Evolutionary conservation across 2,888 invertebrate genomes (phyloP).

Genomic region (Scaptomyza cyrtandrae): DNA sequence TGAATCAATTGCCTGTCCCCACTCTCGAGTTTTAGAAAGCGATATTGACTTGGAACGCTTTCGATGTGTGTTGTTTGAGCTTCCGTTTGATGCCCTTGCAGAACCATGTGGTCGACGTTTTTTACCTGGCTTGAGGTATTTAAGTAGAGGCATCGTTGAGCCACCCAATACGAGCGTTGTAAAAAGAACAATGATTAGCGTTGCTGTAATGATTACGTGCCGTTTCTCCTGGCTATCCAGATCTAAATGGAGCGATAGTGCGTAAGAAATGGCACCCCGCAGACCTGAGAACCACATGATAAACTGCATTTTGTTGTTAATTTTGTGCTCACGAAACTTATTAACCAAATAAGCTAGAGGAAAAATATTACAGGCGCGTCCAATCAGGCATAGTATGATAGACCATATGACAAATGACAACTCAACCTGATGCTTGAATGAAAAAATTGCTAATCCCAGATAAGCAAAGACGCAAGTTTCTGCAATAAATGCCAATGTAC

Average conservation of each 20-base stretch:
- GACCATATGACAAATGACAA: slow-evolving; percentile 97
- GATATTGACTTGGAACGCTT: slow-evolving; percentile 93
- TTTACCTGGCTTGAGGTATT: slow-evolving; percentile 89
- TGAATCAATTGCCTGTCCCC: slow-evolving; percentile 97
- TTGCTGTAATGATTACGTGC: slow-evolving; percentile 98
- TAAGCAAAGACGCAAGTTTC: slow-evolving; percentile 99
- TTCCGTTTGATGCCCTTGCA: slow-evolving; percentile 73
- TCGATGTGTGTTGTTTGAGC: slow-evolving; percentile 84
- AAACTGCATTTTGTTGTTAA: slow-evolving; percentile 99
- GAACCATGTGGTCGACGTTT: slow-evolving; percentile 77
- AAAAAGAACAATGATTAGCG: slow-evolving; percentile 98
- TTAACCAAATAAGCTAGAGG: slow-evolving; percentile 97
- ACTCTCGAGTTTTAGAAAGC: slow-evolving; percentile 98
- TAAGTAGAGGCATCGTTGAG: slow-evolving; percentile 98
- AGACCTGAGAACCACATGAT: slow-evolving; percentile 99
- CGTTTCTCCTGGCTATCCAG: slow-evolving; percentile 95
- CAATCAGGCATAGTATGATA: slow-evolving; percentile 94
- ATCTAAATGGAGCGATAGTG: slow-evolving; percentile 96
- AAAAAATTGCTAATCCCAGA: slow-evolving; percentile 90
- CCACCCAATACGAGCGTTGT: slow-evolving; percentile 98
- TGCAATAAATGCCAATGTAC: slow-evolving; percentile 97
- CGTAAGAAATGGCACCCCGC: slow-evolving; percentile 98
- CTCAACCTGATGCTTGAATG: slow-evolving; percentile 96
- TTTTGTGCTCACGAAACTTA: slow-evolving; percentile 98
- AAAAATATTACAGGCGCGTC: slow-evolving; percentile 98